These are phyloP conservation scores for Ctenopoma kingsleyae DNA, from an alignment of 2,797 vertebrate species.

Conservation along the genomic window DNA sequence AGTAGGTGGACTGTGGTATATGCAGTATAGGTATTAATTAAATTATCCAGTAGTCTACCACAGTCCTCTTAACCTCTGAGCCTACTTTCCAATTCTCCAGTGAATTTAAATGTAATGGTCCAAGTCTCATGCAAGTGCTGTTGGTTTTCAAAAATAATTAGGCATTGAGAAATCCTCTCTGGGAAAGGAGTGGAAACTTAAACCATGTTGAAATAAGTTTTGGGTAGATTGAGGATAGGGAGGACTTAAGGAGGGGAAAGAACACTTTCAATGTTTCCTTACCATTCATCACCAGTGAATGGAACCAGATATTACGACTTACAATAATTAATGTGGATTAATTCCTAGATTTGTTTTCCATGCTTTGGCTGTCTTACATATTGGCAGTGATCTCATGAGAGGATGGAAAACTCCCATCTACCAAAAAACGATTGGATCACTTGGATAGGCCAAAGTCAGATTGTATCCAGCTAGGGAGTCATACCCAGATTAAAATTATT, in stretches of 20 bases:
- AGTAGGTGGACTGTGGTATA: background rate
- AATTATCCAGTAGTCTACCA: background rate
- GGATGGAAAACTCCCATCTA: conserved; percentile 23
- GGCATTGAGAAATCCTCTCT: conserved; percentile 27
- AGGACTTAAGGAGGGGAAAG: conserved; percentile 30
- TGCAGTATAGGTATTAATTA: background rate
- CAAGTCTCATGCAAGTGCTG: conserved; percentile 27
- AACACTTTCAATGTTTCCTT: conserved; percentile 36
- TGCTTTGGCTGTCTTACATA: conserved; percentile 17
- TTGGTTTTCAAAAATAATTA: conserved; percentile 63
- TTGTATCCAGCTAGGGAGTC: background rate
- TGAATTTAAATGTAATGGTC: background rate
- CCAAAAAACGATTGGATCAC: conserved; percentile 7
- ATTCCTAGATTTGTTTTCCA: conserved; percentile 11
- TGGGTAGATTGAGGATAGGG: conserved; percentile 30
- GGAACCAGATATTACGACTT: conserved; percentile 43
- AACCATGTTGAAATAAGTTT: conserved; percentile 21
- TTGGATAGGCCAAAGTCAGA: background rate
- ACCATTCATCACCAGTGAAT: conserved; percentile 61
- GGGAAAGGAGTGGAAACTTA: conserved; percentile 41
- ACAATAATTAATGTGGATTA: conserved; percentile 9
- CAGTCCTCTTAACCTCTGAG: background rate
- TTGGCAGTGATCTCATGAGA: conserved; percentile 8
- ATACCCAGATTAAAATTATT: background rate
- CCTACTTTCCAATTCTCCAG: background rate